Conservation (phyloP, 2,797 vertebrate genomes). For the Discoglossus pictus region DNA sequence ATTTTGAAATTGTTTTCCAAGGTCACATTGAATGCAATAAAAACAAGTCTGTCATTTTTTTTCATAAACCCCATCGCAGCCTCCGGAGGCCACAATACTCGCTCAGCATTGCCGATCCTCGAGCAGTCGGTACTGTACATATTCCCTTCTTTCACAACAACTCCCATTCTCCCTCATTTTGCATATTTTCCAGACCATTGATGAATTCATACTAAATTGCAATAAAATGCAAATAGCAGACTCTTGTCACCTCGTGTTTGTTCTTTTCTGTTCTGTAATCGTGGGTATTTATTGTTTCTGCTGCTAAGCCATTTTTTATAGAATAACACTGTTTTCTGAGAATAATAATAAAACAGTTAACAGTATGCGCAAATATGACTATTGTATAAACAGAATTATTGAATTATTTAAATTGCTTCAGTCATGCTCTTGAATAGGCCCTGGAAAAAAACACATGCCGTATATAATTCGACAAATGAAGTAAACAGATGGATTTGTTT, state of each 20-base stretch:
- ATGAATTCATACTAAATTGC: conserved; percentile 48
- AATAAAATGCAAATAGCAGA: conserved; percentile 49
- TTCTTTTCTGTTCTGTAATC: conserved; percentile 31
- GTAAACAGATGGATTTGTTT: conserved; percentile 8
- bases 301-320: conserved; percentile 11
- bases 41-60: conserved; percentile 38
- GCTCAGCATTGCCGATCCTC: not conserved
- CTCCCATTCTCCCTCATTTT: conserved; percentile 29
- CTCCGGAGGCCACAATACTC: conserved; percentile 12
- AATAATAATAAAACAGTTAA: conserved; percentile 12
- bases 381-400: conserved; percentile 4
- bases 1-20: conserved; percentile 41
- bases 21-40: conserved; percentile 42
- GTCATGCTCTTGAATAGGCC: not conserved
- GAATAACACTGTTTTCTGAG: conserved; percentile 8
- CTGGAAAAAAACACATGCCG: not conserved
- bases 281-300: conserved; percentile 22
- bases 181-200: conserved; percentile 49
- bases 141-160: conserved; percentile 32
- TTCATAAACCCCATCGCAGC: conserved; percentile 16
- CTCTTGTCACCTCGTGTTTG: conserved; percentile 44
- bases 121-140: conserved; percentile 15
- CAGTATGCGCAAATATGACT: conserved; percentile 1
- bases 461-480: not conserved
- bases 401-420: conserved; percentile 23